phyloP scores from a whole-genome alignment of 2,113 vertebrate species.

The Genyomyrus donnyi region DNA sequence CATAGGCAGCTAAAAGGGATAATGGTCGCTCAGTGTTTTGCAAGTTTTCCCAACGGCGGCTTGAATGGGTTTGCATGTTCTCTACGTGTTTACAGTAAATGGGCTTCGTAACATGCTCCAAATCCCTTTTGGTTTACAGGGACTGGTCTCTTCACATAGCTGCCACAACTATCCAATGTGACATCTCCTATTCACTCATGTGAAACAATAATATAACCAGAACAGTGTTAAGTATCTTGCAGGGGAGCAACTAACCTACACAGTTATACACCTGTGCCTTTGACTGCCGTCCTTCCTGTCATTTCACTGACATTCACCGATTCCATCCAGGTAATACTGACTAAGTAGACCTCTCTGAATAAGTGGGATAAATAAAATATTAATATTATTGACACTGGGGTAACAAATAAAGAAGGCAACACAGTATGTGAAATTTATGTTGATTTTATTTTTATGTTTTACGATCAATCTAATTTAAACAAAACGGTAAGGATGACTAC shows the following conservation, averaged over 20 bases:
- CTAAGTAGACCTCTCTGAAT: not conserved
- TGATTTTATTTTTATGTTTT: not conserved
- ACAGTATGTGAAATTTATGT: not conserved
- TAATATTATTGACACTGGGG: not conserved
- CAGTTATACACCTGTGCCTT: not conserved
- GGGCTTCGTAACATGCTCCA: not conserved
- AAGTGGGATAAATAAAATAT: not conserved
- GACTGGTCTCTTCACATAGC: not conserved
- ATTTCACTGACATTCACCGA: not conserved
- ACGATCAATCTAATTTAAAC: not conserved
- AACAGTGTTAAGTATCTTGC: not conserved
- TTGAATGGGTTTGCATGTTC: not conserved
- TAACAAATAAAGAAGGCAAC: not conserved
- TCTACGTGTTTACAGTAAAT: not conserved
- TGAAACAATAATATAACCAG: not conserved
- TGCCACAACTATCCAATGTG: not conserved
- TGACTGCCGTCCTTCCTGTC: not conserved
- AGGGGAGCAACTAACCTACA: not conserved
- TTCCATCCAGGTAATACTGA: not conserved
- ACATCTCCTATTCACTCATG: not conserved
- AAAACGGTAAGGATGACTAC: not conserved
- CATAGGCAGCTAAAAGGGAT: not conserved
- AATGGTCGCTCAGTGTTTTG: not conserved
- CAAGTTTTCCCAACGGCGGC: not conserved
- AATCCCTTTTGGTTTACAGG: not conserved